Evolutionary conservation across 1,140 invertebrate species (phyloP), one percentile per base, ranked within the genome.

Genomic region (Paralvinella palmiformis): DNA sequence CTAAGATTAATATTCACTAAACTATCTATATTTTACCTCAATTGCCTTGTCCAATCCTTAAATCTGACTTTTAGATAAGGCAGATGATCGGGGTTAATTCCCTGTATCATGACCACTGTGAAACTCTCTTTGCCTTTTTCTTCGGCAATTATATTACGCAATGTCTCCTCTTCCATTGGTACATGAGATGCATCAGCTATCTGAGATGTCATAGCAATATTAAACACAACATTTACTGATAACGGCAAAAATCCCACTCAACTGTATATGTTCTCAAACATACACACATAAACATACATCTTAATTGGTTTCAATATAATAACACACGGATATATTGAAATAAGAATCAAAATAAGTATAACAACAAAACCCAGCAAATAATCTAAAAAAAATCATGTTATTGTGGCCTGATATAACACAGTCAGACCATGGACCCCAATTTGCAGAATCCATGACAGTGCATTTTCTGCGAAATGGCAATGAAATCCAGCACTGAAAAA

Each of bases 11-110:
- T n/a, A n/a, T n/a, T n/a, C n/a, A n/a, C n/a, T n/a, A n/a, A n/a
- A n/a, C n/a, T n/a, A n/a, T n/a, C n/a, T n/a, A n/a, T n/a, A n/a
- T 37, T 78, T 71, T 71, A 81, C 78, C 78, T 67, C 13, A 81
- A 68, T 44, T 79, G 75, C 64, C 73, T 64, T 31, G 75, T 73
- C 75, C 78, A 80, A 32, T 73, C 68, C 13, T 66, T 70, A 33
- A 76, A 58, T 48, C 73, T 69, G 1, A 69, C 65, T 63, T 76
- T 79, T 5, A 80, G 68, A 57, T 79, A 80, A 1, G 67, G 55
- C 13, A 79, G 61, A 62, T 81, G 78, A n/a, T 68, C 68, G 3
- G 69, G 65, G 57, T 68, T 72, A 22, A 81, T 73, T 6, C 72
- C 73, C 27, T 75, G 70, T 32, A 81, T 79, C 27, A 75, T 73